Conservation (phyloP, 2,888 invertebrate genomes). For the Ceriagrion tenellum region DNA sequence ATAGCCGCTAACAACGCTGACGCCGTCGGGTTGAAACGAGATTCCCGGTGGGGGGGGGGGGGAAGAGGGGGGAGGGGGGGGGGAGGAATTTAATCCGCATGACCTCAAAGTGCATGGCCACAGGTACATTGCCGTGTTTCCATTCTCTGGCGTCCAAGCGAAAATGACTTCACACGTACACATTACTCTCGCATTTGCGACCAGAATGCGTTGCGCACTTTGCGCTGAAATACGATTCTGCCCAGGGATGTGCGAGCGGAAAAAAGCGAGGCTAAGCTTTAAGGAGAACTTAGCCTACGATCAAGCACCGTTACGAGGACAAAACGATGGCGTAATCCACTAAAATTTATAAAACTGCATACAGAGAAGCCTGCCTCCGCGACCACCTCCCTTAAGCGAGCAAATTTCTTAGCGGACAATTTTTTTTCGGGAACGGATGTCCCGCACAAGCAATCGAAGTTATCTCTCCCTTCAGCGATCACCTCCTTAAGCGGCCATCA, state of each 20-base stretch:
- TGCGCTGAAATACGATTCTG: neutral
- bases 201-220: neutral
- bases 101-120: neutral
- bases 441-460: no score
- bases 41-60: neutral
- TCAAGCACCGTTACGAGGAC: neutral
- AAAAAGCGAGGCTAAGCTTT: neutral
- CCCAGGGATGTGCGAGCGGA: neutral
- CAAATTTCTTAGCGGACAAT: no score
- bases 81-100: neutral
- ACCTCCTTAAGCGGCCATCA: no score
- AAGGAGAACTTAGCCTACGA: neutral
- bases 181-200: neutral
- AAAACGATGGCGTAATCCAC: neutral
- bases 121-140: neutral
- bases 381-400: no score
- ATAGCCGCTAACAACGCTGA: neutral
- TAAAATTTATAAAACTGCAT: no score
- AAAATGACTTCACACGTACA: neutral
- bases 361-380: no score
- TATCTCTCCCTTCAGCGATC: no score
- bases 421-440: no score
- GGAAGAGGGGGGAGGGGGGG: neutral
- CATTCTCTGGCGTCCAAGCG: constrained; percentile 1
- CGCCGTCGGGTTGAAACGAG: neutral